These are phyloP conservation scores for Salvelinus fontinalis DNA, from an alignment of 2,113 vertebrate species.

Conservation along the genomic window DNA sequence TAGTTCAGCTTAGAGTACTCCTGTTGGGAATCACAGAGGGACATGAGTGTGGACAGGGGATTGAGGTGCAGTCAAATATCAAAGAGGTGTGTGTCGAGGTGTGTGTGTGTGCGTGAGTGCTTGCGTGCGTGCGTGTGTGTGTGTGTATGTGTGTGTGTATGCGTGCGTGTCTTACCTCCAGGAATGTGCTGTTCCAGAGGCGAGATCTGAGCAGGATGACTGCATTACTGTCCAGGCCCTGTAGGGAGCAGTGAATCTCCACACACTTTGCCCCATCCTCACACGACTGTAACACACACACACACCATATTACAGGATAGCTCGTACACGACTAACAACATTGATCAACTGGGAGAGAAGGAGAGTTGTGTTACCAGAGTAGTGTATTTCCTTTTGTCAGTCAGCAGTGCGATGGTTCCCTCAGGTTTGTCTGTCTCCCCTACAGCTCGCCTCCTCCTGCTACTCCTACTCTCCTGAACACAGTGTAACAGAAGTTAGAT, in stretches of 20 bases:
- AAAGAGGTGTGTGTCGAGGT: too few relatives aligned
- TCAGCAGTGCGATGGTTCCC: slow-evolving; percentile 71
- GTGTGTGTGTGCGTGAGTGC: too few relatives aligned
- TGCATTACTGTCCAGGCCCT: slow-evolving; percentile 87
- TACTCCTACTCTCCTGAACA: slow-evolving; percentile 62
- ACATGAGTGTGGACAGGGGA: too few relatives aligned
- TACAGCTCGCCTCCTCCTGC: slow-evolving; percentile 79
- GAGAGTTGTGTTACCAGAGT: slow-evolving; percentile 77
- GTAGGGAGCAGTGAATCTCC: slow-evolving; percentile 83
- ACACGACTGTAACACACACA: slow-evolving; percentile 78
- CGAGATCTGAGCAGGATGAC: slow-evolving; percentile 80
- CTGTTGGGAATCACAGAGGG: slow-evolving; percentile 59
- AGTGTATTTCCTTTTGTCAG: slow-evolving; percentile 75
- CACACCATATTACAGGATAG: background rate
- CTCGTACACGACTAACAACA: slow-evolving; percentile 62
- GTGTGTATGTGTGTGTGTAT: too few relatives aligned
- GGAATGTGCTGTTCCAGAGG: slow-evolving; percentile 89
- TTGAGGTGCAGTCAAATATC: too few relatives aligned
- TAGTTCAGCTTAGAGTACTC: slow-evolving; percentile 84
- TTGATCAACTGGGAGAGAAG: slow-evolving; percentile 74
- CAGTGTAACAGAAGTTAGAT: background rate
- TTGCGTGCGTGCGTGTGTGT: too few relatives aligned
- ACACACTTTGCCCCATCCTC: slow-evolving; percentile 76
- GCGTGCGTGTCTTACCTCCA: slow-evolving; percentile 75
- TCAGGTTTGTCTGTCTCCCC: slow-evolving; percentile 57